Conservation (phyloP, 35 echinoderm and acorn worm species). For the Heliocidaris erythrogramma region DNA sequence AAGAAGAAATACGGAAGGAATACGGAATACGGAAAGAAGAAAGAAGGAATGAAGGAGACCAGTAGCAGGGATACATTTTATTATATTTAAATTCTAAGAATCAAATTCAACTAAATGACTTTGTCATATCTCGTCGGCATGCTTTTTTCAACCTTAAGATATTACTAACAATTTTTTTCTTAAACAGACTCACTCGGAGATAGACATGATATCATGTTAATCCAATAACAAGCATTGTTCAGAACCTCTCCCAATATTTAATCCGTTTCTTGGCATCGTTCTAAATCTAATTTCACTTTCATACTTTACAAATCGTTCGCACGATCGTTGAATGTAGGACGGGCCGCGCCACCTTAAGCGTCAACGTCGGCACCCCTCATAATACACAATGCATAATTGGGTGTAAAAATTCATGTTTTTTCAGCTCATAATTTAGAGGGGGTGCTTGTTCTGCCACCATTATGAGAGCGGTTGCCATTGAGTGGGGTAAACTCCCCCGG, state of each 20-base stretch:
- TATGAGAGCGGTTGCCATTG: background rate
- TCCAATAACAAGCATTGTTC: background rate
- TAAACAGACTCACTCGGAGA: background rate
- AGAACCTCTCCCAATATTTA: background rate
- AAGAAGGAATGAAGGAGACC: too few relatives aligned
- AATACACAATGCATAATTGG: slow-evolving; percentile 38
- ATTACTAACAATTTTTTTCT: too few relatives aligned
- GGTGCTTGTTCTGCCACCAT: slow-evolving; percentile 24
- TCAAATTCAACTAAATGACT: too few relatives aligned
- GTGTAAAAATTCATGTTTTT: slow-evolving; percentile 45
- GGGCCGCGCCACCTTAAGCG: background rate
- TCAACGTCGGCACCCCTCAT: background rate
- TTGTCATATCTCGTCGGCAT: too few relatives aligned
- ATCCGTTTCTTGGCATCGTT: background rate
- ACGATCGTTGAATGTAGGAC: background rate
- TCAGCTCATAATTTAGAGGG: slow-evolving; percentile 40
- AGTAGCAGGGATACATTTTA: too few relatives aligned
- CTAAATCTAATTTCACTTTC: background rate
- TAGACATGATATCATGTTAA: background rate
- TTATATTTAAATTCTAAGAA: too few relatives aligned
- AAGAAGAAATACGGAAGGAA: background rate
- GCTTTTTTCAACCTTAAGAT: too few relatives aligned
- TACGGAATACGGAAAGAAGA: too few relatives aligned
- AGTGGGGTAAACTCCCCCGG: background rate
- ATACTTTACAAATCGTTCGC: background rate